Evolutionary conservation across 1,140 invertebrate genomes (phyloP).

Genomic region (Choristoneura fumiferana): DNA sequence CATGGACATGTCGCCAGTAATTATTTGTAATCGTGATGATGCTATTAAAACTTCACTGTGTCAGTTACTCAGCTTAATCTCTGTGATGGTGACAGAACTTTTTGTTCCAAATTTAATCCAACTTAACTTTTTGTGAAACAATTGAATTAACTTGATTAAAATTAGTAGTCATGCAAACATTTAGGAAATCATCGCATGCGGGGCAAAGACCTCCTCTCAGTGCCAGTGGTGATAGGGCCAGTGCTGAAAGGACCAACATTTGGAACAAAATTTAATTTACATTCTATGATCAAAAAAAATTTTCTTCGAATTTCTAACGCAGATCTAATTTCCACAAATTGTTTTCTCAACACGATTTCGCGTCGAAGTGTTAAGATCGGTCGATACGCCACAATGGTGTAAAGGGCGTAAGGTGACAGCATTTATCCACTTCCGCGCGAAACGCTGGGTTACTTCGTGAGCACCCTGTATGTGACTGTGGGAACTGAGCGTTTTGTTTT

Average conservation of each 20-base stretch:
- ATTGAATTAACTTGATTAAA: constrained; percentile 6
- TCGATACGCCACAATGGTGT: constrained; percentile 17
- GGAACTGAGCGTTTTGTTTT: constrained; percentile 57
- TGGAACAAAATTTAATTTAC: no score
- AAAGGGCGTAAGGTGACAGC: constrained; percentile 71
- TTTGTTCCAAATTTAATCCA: constrained; percentile 8
- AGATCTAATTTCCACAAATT: constrained; percentile 4
- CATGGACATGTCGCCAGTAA: constrained; percentile 29
- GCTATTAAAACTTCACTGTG: constrained; percentile 38
- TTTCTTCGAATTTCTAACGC: background rate
- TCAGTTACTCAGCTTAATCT: constrained; percentile 38
- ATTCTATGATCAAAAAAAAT: no score
- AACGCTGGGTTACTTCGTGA: constrained; percentile 68
- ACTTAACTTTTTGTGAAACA: constrained; percentile 12
- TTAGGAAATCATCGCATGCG: no score
- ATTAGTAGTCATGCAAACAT: background rate
- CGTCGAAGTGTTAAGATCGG: constrained; percentile 15
- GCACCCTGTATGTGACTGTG: constrained; percentile 72
- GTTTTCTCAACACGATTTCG: constrained; percentile 17
- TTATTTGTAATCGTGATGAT: constrained; percentile 45
- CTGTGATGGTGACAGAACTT: background rate
- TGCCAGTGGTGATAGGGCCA: no score
- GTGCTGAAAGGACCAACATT: no score
- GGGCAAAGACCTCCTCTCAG: no score
- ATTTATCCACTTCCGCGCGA: constrained; percentile 70